These are phyloP conservation scores for Pyrrhosoma nymphula DNA, from an alignment of 2,888 invertebrate genomes.

Conservation along the genomic window DNA sequence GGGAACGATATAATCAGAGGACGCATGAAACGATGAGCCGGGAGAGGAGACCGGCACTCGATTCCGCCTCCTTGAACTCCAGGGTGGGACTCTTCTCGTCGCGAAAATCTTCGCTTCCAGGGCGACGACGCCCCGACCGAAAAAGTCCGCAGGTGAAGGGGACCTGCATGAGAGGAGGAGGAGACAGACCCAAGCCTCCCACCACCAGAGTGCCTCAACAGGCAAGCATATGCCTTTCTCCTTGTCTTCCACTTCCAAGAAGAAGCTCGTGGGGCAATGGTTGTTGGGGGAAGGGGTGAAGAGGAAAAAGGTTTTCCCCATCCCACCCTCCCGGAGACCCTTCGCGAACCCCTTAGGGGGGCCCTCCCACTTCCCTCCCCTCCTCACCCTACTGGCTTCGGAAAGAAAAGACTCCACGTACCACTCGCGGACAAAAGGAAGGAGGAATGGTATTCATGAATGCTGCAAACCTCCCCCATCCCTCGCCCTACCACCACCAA, in stretches of 20 bases:
- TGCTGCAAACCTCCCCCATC: not conserved
- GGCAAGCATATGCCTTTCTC: constrained; percentile 29
- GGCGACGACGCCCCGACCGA: not conserved
- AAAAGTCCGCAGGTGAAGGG: not conserved
- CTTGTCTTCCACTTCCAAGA: constrained; percentile 28
- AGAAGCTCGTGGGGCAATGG: not conserved
- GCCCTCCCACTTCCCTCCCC: not conserved
- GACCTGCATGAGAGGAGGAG: not conserved
- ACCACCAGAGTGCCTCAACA: not conserved
- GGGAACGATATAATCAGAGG: not conserved
- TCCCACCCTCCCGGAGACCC: not conserved
- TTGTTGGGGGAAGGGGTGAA: not conserved
- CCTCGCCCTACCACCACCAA: not conserved
- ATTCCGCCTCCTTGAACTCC: not conserved
- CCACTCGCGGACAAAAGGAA: not conserved
- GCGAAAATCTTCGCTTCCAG: not conserved
- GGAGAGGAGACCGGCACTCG: not conserved
- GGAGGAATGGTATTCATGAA: constrained; percentile 15
- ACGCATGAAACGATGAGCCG: not conserved
- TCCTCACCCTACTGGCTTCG: not conserved
- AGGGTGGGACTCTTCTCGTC: not conserved
- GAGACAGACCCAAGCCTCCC: not conserved
- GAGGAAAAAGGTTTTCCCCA: not conserved
- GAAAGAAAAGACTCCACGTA: not conserved
- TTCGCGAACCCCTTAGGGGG: not conserved